Evolutionary conservation across 35 echinoderm and acorn worm genomes (phyloP).

Genomic region (Apostichopus californicus): DNA sequence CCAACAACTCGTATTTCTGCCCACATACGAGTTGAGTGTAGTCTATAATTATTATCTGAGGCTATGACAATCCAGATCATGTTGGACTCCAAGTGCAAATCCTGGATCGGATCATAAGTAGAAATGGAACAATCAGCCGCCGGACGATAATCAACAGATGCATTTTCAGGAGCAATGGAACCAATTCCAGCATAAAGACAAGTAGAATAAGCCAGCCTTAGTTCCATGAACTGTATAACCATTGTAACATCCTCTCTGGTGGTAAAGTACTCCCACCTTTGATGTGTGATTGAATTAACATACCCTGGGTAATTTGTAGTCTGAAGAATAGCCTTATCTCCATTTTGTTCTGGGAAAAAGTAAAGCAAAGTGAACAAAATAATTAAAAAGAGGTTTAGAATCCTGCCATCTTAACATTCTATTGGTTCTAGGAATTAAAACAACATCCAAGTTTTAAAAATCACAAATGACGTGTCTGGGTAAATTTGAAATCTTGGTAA

Average conservation of each 20-base stretch:
- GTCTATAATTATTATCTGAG: too few species aligned
- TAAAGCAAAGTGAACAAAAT: too few species aligned
- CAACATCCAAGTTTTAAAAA: too few species aligned
- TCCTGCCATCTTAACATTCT: too few species aligned
- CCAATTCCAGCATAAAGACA: background rate
- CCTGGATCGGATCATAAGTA: background rate
- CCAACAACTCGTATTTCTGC: background rate
- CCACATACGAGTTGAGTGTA: background rate
- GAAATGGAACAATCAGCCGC: background rate
- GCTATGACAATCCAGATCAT: background rate
- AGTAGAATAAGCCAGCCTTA: background rate
- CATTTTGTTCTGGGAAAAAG: background rate
- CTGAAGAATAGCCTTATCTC: background rate
- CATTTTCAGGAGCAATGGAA: background rate
- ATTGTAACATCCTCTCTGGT: background rate
- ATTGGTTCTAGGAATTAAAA: too few species aligned
- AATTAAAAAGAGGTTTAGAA: too few species aligned
- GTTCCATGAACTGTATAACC: background rate
- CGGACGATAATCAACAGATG: slow-evolving; percentile 17
- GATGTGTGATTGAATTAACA: background rate
- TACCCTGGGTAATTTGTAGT: background rate
- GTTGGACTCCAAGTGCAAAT: slow-evolving; percentile 5
- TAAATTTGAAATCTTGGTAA: too few species aligned
- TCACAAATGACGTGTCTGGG: too few species aligned
- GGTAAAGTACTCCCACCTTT: slow-evolving; percentile 15